Evolutionary conservation across 1,140 invertebrate genomes (phyloP).

Genomic region (Plectrocnemia conspersa): DNA sequence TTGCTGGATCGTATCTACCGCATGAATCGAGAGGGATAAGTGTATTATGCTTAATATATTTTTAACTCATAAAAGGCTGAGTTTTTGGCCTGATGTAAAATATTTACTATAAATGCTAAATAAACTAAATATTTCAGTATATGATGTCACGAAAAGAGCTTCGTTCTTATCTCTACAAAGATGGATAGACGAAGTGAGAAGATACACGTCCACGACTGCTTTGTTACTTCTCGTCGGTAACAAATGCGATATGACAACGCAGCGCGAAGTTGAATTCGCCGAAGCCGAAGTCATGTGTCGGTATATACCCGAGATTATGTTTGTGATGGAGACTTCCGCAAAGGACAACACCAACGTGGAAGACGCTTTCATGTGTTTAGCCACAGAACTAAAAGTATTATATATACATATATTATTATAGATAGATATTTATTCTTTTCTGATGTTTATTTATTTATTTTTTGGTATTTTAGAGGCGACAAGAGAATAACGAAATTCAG

Average conservation of each 20-base stretch:
- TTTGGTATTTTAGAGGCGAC: slow-evolving; percentile 55
- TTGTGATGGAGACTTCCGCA: slow-evolving; percentile 85
- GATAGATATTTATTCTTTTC: no score
- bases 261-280: slow-evolving; percentile 75
- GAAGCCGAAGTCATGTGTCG: slow-evolving; percentile 81
- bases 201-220: slow-evolving; percentile 87
- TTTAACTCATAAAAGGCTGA: no score
- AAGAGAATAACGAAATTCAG: slow-evolving; percentile 59
- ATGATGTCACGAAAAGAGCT: slow-evolving; percentile 88
- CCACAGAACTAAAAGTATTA: slow-evolving; percentile 77
- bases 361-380: slow-evolving; percentile 82
- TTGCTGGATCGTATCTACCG: no score
- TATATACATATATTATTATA: no score
- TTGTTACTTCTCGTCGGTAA: slow-evolving; percentile 87
- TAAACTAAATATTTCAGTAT: slow-evolving; percentile 63
- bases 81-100: no score
- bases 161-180: slow-evolving; percentile 84
- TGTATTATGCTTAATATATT: no score
- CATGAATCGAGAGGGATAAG: no score
- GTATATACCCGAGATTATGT: slow-evolving; percentile 77
- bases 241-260: slow-evolving; percentile 79
- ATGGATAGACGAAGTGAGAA: slow-evolving; percentile 92
- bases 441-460: no score
- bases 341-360: slow-evolving; percentile 93
- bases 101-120: no score